Percentiles rank a stretch among this genome's conserved stretches.
phyloP scores from a whole-genome alignment of 2,797 vertebrate genomes.

The Morus bassanus region DNA sequence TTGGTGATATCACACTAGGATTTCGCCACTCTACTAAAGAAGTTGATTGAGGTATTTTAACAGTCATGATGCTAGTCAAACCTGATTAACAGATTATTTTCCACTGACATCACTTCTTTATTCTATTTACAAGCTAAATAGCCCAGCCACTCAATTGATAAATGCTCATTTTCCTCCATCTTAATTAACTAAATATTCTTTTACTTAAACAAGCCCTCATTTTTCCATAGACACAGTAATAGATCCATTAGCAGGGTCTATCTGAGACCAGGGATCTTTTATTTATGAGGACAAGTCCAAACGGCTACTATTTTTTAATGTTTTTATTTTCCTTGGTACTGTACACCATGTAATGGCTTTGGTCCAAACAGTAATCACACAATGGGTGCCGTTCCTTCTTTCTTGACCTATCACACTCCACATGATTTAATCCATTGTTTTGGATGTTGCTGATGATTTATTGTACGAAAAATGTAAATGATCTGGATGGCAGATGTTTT shows the following conservation, averaged over 20 bases:
- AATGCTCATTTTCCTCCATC: slow-evolving; percentile 60
- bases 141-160: slow-evolving; percentile 62
- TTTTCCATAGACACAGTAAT: slow-evolving; percentile 61
- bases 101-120: slow-evolving; percentile 63
- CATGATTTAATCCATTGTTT: slow-evolving; percentile 81
- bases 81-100: slow-evolving; percentile 49
- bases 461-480: slow-evolving; percentile 90
- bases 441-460: slow-evolving; percentile 88
- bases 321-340: slow-evolving; percentile 43
- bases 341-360: slow-evolving; percentile 32
- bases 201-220: slow-evolving; percentile 67
- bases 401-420: slow-evolving; percentile 76
- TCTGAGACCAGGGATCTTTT: slow-evolving; percentile 31
- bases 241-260: slow-evolving; percentile 63
- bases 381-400: slow-evolving; percentile 68
- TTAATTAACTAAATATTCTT: slow-evolving; percentile 71
- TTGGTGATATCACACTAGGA: not conserved
- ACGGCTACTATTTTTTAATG: slow-evolving; percentile 36
- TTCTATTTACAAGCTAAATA: slow-evolving; percentile 65
- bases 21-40: not conserved
- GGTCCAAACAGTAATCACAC: slow-evolving; percentile 53
- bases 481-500: slow-evolving; percentile 97
- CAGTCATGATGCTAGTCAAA: slow-evolving; percentile 51
- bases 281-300: slow-evolving; percentile 55
- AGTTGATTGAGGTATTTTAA: slow-evolving; percentile 38